phyloP scores from a whole-genome alignment of 2,888 invertebrate species.

The Shargacucullia verbasci region DNA sequence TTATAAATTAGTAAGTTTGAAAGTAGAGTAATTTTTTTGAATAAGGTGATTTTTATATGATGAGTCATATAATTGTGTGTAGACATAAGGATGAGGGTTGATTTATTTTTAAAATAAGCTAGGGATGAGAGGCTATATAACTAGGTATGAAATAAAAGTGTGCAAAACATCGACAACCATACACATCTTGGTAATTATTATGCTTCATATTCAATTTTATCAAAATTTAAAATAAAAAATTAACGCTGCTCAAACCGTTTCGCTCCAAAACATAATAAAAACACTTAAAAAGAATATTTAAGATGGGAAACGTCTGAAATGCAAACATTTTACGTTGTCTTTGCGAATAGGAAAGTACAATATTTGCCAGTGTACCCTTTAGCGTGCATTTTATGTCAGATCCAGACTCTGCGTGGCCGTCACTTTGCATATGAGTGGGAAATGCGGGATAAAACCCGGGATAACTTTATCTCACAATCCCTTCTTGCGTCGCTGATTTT shows the following conservation, averaged over 20 bases:
- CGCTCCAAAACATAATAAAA: constrained; percentile 18
- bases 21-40: too few relatives aligned
- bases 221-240: constrained; percentile 22
- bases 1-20: too few relatives aligned
- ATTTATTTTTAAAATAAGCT: too few relatives aligned
- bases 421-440: constrained; percentile 73
- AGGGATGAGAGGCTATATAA: too few relatives aligned
- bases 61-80: too few relatives aligned
- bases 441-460: constrained; percentile 69
- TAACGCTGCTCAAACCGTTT: constrained; percentile 17
- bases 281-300: constrained; percentile 47
- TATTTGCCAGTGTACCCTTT: constrained; percentile 59
- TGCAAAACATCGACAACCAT: too few relatives aligned
- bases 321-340: constrained; percentile 60
- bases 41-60: too few relatives aligned
- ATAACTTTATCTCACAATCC: constrained; percentile 75
- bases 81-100: too few relatives aligned
- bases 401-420: constrained; percentile 64
- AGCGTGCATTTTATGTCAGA: constrained; percentile 72
- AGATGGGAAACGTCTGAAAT: constrained; percentile 46
- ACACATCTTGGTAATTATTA: too few relatives aligned
- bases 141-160: too few relatives aligned
- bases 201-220: background rate
- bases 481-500: constrained; percentile 74
- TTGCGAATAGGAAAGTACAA: constrained; percentile 59